Evolutionary conservation across 2,113 vertebrate species (phyloP).

Genomic region (Shinisaurus crocodilurus): DNA sequence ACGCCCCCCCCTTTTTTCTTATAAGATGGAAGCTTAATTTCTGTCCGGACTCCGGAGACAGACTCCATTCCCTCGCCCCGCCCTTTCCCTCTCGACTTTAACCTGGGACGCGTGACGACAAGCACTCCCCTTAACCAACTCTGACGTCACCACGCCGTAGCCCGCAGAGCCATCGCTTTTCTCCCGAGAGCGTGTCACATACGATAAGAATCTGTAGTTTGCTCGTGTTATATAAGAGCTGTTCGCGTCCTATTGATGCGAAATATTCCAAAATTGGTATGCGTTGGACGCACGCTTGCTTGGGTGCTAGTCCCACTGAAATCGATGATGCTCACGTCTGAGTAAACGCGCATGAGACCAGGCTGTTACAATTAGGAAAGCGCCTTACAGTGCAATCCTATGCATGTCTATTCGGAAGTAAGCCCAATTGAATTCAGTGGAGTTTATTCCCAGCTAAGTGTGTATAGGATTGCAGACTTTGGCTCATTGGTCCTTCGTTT

Average conservation of each 20-base stretch:
- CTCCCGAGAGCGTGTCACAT: not conserved
- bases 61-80: not conserved
- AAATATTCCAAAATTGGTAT: not conserved
- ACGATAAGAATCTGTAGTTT: not conserved
- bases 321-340: not conserved
- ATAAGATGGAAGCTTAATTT: not conserved
- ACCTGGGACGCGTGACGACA: not conserved
- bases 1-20: not conserved
- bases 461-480: too few species aligned
- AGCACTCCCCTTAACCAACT: not conserved
- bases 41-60: not conserved
- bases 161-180: not conserved
- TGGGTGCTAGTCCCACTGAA: too few species aligned
- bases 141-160: not conserved
- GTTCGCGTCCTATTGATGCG: not conserved
- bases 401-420: too few species aligned
- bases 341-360: too few species aligned
- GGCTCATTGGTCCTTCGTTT: too few species aligned
- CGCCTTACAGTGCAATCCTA: too few species aligned
- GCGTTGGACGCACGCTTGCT: not conserved
- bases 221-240: not conserved
- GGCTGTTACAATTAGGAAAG: too few species aligned
- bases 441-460: too few species aligned
- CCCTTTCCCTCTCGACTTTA: not conserved
- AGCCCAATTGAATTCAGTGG: too few species aligned